Percentiles rank a stretch among this genome's conserved stretches.
phyloP scores from a whole-genome alignment of 2,797 vertebrate genomes.

The Neosalanx taihuensis region DNA sequence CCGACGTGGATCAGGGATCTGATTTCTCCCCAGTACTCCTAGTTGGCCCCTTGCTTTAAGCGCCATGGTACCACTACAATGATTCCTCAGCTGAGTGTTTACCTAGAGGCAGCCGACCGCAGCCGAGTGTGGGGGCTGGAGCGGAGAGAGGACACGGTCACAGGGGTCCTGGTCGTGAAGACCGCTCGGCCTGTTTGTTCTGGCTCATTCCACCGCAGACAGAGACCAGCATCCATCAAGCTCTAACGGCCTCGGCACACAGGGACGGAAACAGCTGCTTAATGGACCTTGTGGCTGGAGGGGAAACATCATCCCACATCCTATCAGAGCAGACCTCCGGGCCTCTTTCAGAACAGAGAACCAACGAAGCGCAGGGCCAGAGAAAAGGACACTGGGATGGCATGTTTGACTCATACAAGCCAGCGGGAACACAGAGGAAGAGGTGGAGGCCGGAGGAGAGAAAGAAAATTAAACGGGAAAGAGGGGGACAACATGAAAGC shows the following conservation, averaged over 20 bases:
- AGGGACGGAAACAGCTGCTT: conserved; percentile 30
- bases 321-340: conserved; percentile 44
- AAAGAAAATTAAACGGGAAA: conserved; percentile 15
- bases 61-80: no score
- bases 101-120: neutral
- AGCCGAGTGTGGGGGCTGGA: neutral
- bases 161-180: conserved; percentile 50
- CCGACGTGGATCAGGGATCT: no score
- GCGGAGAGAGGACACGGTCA: conserved; percentile 8
- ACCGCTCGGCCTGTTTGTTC: conserved; percentile 49
- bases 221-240: conserved; percentile 14
- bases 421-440: neutral
- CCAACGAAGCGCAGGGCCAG: conserved; percentile 9
- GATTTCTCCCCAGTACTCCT: neutral
- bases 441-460: neutral
- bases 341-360: conserved; percentile 21
- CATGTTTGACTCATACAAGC: neutral
- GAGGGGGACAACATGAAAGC: conserved; percentile 40
- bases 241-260: conserved; percentile 12
- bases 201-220: conserved; percentile 50
- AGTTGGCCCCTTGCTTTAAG: neutral
- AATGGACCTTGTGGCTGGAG: conserved; percentile 48
- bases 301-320: conserved; percentile 45
- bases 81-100: neutral
- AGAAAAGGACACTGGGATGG: conserved; percentile 2